Conservation (phyloP, 2,888 invertebrate species). For the Drosophila diplacantha region DNA sequence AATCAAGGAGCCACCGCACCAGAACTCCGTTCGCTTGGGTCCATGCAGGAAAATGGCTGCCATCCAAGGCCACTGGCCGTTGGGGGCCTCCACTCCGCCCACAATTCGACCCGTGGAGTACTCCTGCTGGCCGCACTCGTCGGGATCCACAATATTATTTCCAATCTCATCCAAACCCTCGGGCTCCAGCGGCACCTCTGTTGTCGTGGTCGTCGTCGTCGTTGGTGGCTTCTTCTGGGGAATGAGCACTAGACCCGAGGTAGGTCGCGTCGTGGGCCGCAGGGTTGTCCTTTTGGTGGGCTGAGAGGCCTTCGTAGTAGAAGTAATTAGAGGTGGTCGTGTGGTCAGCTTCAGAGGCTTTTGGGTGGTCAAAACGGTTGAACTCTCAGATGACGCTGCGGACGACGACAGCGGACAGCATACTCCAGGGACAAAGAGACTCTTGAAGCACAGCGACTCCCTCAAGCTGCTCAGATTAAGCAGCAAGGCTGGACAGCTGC, state of each 20-base stretch:
- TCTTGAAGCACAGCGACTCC: conserved; percentile 93
- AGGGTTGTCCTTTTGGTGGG: conserved; percentile 32
- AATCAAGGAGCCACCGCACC: conserved; percentile 95
- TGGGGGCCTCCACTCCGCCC: conserved; percentile 89
- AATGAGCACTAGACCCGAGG: conserved; percentile 68
- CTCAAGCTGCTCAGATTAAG: conserved; percentile 88
- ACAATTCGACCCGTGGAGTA: conserved; percentile 92
- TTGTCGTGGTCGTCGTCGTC: conserved; percentile 80
- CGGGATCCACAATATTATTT: conserved; percentile 75
- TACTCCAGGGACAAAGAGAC: conserved; percentile 93
- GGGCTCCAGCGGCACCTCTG: conserved; percentile 67
- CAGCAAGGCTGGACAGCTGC: conserved; percentile 90
- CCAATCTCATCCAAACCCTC: conserved; percentile 65
- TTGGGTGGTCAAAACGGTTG: conserved; percentile 74
- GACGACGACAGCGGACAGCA: conserved; percentile 85
- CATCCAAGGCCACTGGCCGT: conserved; percentile 98
- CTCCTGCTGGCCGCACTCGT: conserved; percentile 89
- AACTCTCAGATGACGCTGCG: conserved; percentile 48
- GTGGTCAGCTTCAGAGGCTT: conserved; percentile 73
- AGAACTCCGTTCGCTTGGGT: conserved; percentile 89
- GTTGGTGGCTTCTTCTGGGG: conserved; percentile 77
- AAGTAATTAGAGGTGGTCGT: conserved; percentile 60
- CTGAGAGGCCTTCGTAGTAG: conserved; percentile 58
- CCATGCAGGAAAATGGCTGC: conserved; percentile 95
- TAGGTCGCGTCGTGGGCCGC: conserved; percentile 69